Evolutionary conservation across 2,113 vertebrate genomes (phyloP).

Genomic region (Misgurnus anguillicaudatus): DNA sequence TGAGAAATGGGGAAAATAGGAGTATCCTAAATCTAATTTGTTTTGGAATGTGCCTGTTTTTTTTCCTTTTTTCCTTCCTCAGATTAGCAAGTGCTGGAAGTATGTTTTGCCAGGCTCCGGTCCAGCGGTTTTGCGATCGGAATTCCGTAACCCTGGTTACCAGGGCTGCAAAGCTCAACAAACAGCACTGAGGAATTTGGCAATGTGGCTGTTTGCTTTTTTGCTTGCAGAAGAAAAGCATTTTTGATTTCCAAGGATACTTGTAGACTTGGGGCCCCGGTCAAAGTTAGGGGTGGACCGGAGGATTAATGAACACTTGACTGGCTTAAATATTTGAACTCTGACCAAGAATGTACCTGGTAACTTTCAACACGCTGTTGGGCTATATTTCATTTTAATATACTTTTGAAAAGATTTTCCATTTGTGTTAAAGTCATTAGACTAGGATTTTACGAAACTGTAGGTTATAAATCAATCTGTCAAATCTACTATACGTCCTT

Average conservation of each 20-base stretch:
- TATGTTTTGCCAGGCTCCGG: constrained; percentile 51
- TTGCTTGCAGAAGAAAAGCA: constrained; percentile 46
- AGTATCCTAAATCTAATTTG: constrained; percentile 46
- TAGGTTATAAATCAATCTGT: too few relatives aligned
- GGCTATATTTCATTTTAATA: too few relatives aligned
- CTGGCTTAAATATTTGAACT: constrained; percentile 27
- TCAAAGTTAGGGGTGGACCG: constrained; percentile 7
- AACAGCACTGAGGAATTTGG: constrained; percentile 70
- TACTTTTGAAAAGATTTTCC: too few relatives aligned
- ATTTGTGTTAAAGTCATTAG: too few relatives aligned
- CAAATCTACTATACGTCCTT: too few relatives aligned
- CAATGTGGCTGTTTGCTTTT: constrained; percentile 58
- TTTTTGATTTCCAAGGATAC: constrained; percentile 53
- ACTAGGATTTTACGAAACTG: too few relatives aligned
- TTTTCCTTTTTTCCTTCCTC: constrained; percentile 34
- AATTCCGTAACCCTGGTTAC: constrained; percentile 64
- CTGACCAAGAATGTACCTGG: constrained; percentile 1
- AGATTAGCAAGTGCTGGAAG: constrained; percentile 50
- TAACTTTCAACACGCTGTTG: not conserved
- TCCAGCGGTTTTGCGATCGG: constrained; percentile 59
- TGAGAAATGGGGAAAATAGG: constrained; percentile 45
- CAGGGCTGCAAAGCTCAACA: constrained; percentile 64
- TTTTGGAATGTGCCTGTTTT: constrained; percentile 39
- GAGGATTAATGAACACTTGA: constrained; percentile 17
- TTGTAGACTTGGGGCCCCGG: constrained; percentile 61